Conservation (phyloP, 2,113 vertebrate species). For the Anguilla japonica region DNA sequence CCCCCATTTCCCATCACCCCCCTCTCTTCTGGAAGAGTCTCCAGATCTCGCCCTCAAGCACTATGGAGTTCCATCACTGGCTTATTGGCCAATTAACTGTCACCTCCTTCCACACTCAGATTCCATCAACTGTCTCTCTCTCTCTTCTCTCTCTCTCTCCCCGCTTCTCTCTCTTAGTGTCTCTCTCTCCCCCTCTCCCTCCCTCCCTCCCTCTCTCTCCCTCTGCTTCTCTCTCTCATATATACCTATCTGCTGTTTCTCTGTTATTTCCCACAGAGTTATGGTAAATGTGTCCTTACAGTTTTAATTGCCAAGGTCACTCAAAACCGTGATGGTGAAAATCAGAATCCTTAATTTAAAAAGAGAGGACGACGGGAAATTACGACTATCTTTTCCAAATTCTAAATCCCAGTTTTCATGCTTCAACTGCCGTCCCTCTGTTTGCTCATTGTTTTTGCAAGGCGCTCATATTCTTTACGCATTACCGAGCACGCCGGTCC, state of each 20-base stretch:
- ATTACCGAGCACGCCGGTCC: not conserved
- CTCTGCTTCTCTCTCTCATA: too few relatives aligned
- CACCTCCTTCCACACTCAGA: not conserved
- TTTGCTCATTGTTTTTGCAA: not conserved
- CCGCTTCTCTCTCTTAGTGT: too few relatives aligned
- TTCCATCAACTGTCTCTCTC: not conserved
- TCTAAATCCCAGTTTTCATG: not conserved
- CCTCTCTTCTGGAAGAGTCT: not conserved
- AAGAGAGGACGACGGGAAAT: conserved; percentile 11
- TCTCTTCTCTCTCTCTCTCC: too few relatives aligned
- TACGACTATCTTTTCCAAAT: not conserved
- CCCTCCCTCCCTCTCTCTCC: too few relatives aligned
- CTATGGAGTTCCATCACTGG: not conserved
- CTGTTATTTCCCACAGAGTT: not conserved
- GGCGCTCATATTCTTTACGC: too few relatives aligned
- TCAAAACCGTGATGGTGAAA: not conserved
- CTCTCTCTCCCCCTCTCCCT: too few relatives aligned
- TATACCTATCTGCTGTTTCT: not conserved
- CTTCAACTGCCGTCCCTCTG: not conserved
- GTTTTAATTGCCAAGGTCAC: conserved; percentile 9
- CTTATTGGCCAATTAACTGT: not conserved
- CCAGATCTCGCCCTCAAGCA: not conserved
- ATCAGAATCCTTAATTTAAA: conserved; percentile 11
- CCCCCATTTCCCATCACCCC: not conserved
- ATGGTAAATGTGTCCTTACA: not conserved